A percentile compares a stretch with the other conserved stretches of the same genome.
Conservation (phyloP, 2,888 invertebrate species). For the Escarpia spicata region DNA sequence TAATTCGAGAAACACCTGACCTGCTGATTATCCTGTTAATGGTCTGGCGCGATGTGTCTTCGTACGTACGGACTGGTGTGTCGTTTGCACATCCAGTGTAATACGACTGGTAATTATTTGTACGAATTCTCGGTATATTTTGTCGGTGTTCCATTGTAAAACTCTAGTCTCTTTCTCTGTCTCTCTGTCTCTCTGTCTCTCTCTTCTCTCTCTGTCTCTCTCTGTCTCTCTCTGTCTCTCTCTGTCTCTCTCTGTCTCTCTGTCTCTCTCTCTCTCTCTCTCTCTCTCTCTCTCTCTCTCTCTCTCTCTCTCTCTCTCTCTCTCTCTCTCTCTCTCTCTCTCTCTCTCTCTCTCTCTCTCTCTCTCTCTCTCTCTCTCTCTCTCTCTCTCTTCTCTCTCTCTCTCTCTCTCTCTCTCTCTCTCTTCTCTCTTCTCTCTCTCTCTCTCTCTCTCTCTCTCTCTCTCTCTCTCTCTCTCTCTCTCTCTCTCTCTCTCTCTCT, state of each 20-base stretch:
- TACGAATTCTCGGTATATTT: not conserved
- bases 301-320: too few relatives aligned
- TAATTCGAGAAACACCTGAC: not conserved
- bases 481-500: too few relatives aligned
- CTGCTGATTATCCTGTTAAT: not conserved
- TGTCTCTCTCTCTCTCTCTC: too few relatives aligned
- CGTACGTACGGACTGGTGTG: not conserved
- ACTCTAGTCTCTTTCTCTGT: too few relatives aligned
- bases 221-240: too few relatives aligned
- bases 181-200: too few relatives aligned
- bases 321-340: too few relatives aligned
- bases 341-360: conserved; percentile 8
- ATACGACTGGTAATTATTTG: not conserved
- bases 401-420: conserved; percentile 14
- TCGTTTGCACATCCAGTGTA: not conserved
- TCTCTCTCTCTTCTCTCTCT: not conserved
- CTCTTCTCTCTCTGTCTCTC: too few relatives aligned
- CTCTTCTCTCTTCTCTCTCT: not conserved
- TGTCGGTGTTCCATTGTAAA: not conserved
- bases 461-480: too few relatives aligned
- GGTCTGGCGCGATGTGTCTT: not conserved
- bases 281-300: too few relatives aligned
- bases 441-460: not conserved
- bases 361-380: conserved; percentile 18
- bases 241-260: too few relatives aligned